phyloP scores from a whole-genome alignment of 2,888 invertebrate genomes.

The Antitype chi region DNA sequence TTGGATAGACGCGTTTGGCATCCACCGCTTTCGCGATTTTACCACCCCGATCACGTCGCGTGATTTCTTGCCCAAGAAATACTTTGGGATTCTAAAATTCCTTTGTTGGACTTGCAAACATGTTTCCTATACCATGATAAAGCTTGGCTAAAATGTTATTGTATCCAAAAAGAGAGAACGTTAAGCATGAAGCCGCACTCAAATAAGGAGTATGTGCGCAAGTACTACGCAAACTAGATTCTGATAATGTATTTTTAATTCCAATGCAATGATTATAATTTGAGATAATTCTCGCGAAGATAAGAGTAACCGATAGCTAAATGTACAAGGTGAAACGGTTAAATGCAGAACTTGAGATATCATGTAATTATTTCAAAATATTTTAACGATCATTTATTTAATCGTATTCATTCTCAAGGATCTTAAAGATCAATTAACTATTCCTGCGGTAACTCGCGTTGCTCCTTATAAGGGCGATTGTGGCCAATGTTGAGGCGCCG shows the following conservation, averaged over 20 bases:
- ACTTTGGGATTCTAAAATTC: slow-evolving; percentile 77
- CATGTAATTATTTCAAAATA: slow-evolving; percentile 72
- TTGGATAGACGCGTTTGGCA: slow-evolving; percentile 76
- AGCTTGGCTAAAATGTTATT: slow-evolving; percentile 54
- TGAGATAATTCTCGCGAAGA: slow-evolving; percentile 58
- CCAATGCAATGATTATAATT: slow-evolving; percentile 58
- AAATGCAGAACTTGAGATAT: slow-evolving; percentile 55
- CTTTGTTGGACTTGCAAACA: slow-evolving; percentile 71
- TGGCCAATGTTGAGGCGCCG: slow-evolving; percentile 77
- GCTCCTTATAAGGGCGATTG: slow-evolving; percentile 77
- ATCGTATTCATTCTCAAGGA: slow-evolving; percentile 74
- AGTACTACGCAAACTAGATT: slow-evolving; percentile 41
- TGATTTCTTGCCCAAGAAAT: slow-evolving; percentile 77
- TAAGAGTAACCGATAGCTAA: slow-evolving; percentile 54
- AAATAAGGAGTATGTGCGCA: slow-evolving; percentile 50
- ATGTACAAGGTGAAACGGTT: slow-evolving; percentile 49
- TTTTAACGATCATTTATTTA: slow-evolving; percentile 79
- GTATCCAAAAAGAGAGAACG: slow-evolving; percentile 45
- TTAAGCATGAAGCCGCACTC: slow-evolving; percentile 29
- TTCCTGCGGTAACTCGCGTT: slow-evolving; percentile 75
- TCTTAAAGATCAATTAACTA: slow-evolving; percentile 77
- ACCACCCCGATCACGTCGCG: slow-evolving; percentile 79
- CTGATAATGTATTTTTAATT: slow-evolving; percentile 52
- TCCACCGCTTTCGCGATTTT: slow-evolving; percentile 74
- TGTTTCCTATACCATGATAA: slow-evolving; percentile 65